phyloP scores from a whole-genome alignment of 1,140 invertebrate genomes.

The Sitobion miscanthi region DNA sequence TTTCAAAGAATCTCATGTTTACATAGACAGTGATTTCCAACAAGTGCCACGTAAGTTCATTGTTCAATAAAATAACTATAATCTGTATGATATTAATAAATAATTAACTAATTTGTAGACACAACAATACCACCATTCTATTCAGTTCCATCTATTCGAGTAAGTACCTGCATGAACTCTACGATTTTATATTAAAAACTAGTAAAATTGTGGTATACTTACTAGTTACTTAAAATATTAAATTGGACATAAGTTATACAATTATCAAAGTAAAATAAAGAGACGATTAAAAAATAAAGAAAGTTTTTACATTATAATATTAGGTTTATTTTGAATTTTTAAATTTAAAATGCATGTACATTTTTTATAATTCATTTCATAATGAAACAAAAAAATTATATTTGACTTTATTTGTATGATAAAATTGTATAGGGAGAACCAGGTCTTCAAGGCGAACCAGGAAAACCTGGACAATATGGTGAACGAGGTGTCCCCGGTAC shows the following conservation, averaged over 20 bases:
- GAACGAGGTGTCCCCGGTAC: slow-evolving; percentile 70
- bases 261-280: background rate
- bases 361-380: background rate
- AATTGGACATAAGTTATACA: background rate
- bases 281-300: background rate
- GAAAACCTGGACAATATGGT: slow-evolving; percentile 69
- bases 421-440: slow-evolving; percentile 64
- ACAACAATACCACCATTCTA: background rate
- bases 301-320: background rate
- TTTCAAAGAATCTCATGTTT: background rate
- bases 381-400: background rate
- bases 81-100: background rate
- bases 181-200: background rate
- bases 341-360: background rate
- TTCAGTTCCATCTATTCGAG: background rate
- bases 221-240: background rate
- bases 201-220: background rate
- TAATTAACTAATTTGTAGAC: background rate
- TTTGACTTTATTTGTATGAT: background rate
- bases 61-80: background rate
- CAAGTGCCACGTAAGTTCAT: slow-evolving; percentile 22
- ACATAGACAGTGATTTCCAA: background rate
- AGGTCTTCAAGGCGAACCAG: slow-evolving; percentile 67
- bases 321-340: background rate
- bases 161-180: background rate